Percentiles rank a stretch among this genome's conserved stretches.
Evolutionary conservation across 2,797 vertebrate species (phyloP).

Genomic region (Rhincodon typus): DNA sequence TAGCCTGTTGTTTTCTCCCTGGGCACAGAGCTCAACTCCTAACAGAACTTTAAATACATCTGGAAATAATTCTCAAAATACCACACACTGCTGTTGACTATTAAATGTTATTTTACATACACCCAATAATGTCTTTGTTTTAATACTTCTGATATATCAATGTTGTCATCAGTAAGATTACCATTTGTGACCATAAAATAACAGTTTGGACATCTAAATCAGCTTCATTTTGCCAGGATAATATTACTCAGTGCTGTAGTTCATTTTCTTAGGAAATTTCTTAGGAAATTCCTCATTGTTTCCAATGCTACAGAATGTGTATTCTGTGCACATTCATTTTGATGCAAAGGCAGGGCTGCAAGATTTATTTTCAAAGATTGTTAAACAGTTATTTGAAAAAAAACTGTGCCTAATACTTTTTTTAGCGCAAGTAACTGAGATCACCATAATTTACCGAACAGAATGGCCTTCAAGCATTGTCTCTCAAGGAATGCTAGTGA

Average conservation of each 20-base stretch:
- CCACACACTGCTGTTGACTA: neutral
- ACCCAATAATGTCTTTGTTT: constrained; percentile 3
- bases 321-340: neutral
- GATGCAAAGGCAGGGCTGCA: neutral
- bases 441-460: neutral
- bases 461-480: neutral
- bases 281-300: neutral
- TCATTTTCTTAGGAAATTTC: neutral
- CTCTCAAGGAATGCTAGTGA: neutral
- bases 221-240: neutral
- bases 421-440: neutral
- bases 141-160: neutral
- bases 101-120: neutral
- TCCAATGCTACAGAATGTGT: neutral
- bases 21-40: neutral
- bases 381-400: neutral
- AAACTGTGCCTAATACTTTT: neutral
- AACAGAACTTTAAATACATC: neutral
- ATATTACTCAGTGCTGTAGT: neutral
- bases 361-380: neutral
- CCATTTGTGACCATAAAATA: neutral
- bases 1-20: neutral
- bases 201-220: neutral
- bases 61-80: constrained; percentile 13
- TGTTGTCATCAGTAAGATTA: neutral